A percentile compares a stretch with the other conserved stretches of the same genome.
These are phyloP conservation scores for Indicator indicator DNA, from an alignment of 2,113 vertebrate genomes.

Conservation along the genomic window DNA sequence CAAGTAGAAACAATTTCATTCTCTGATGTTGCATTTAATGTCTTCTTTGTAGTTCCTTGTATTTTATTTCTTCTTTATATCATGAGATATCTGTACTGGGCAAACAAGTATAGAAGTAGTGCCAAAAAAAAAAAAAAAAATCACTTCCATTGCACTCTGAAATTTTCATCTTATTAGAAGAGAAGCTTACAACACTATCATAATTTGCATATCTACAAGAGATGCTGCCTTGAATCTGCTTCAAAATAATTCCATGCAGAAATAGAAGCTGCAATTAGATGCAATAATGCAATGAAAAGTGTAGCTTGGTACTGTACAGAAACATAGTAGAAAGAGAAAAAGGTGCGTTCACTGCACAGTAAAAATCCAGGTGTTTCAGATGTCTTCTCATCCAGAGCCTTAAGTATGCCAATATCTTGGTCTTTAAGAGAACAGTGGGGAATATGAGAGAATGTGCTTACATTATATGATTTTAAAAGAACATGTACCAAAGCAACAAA, in stretches of 20 bases:
- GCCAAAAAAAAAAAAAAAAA: not conserved
- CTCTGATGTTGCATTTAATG: slow-evolving; percentile 47
- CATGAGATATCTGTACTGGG: not conserved
- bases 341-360: not conserved
- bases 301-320: not conserved
- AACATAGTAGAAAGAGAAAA: not conserved
- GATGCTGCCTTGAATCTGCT: not conserved
- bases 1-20: slow-evolving; percentile 57
- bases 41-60: slow-evolving; percentile 42
- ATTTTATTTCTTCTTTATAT: slow-evolving; percentile 16
- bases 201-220: not conserved
- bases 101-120: not conserved
- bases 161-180: not conserved
- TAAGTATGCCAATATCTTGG: not conserved
- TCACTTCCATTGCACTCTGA: not conserved
- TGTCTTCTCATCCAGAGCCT: not conserved
- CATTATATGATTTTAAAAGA: not conserved
- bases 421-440: not conserved
- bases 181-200: not conserved
- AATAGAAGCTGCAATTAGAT: not conserved
- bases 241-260: not conserved
- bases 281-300: not conserved
- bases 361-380: not conserved
- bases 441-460: not conserved
- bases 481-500: not conserved